Conservation (phyloP, 2,113 vertebrate genomes). For the Halcyon malimbica region DNA sequence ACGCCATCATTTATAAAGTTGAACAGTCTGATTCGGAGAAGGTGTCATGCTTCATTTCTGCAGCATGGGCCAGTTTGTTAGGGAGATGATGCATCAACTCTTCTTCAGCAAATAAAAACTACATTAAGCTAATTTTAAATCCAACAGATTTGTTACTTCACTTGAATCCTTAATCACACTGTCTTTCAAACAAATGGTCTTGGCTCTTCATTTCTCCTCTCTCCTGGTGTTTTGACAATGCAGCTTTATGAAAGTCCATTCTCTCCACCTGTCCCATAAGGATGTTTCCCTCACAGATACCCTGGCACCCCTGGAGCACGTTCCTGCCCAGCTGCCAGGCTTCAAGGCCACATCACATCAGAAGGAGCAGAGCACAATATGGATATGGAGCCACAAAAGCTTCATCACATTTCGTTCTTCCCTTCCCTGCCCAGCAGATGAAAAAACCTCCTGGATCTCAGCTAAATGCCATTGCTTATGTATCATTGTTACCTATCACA, state of each 20-base stretch:
- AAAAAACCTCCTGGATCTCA: neutral
- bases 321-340: neutral
- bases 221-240: neutral
- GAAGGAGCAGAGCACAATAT: neutral
- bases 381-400: neutral
- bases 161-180: neutral
- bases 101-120: neutral
- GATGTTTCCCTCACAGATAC: neutral
- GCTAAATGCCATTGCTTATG: neutral
- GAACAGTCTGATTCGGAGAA: neutral
- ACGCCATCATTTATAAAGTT: neutral
- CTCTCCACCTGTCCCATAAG: neutral
- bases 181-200: neutral
- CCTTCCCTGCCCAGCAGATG: neutral
- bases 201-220: neutral
- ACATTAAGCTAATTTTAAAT: slow-evolving; percentile 1
- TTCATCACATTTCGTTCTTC: neutral
- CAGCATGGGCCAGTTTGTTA: neutral
- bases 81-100: neutral
- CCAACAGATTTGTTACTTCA: slow-evolving; percentile 14
- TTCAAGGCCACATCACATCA: no score
- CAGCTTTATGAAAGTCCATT: neutral
- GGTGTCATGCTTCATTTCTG: neutral
- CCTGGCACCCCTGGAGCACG: neutral
- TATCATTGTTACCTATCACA: neutral